Conservation (phyloP, 2,888 invertebrate genomes). For the Drosophila aldrichi region DNA sequence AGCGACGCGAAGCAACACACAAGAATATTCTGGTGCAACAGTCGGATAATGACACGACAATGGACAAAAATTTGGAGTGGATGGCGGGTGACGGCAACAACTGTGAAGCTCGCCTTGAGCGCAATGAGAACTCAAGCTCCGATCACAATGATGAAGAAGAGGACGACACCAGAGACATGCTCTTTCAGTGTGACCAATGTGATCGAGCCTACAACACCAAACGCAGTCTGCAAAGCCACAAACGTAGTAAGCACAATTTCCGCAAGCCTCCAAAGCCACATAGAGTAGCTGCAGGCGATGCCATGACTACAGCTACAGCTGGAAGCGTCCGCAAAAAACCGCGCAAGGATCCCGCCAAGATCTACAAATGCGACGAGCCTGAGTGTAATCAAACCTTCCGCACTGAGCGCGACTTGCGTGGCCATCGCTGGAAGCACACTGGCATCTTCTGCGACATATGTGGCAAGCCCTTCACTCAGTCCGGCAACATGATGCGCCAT, state of each 20-base stretch:
- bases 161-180: constrained; percentile 61
- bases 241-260: constrained; percentile 61
- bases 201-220: constrained; percentile 73
- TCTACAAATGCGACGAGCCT: constrained; percentile 67
- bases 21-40: constrained; percentile 31
- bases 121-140: constrained; percentile 17
- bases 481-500: constrained; percentile 82
- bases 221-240: constrained; percentile 74
- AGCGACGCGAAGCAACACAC: constrained; percentile 42
- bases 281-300: neutral
- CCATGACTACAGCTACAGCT: neutral
- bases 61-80: neutral
- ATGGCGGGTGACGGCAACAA: constrained; percentile 7
- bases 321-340: constrained; percentile 6
- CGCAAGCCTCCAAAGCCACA: constrained; percentile 5
- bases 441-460: constrained; percentile 83
- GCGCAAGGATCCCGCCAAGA: constrained; percentile 43
- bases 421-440: constrained; percentile 82
- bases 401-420: constrained; percentile 73
- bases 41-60: constrained; percentile 4
- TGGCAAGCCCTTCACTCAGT: constrained; percentile 80
- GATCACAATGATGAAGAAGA: constrained; percentile 36
- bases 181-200: constrained; percentile 73
- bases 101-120: neutral
- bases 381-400: constrained; percentile 74